Evolutionary conservation across 2,113 vertebrate species (phyloP).

Genomic region (Pampusana beccarii): DNA sequence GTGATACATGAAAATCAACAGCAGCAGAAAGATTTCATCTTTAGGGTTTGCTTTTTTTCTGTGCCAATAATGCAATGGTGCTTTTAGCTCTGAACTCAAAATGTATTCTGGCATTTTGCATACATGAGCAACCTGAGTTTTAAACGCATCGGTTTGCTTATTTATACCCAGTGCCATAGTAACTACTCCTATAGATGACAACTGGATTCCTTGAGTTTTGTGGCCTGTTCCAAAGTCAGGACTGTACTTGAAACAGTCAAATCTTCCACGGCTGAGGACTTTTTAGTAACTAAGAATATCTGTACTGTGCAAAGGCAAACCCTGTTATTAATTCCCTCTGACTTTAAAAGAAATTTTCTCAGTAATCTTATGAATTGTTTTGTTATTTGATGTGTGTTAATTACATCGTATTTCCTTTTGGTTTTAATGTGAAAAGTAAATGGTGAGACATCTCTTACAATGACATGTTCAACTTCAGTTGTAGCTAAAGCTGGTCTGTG

Average conservation of each 20-base stretch:
- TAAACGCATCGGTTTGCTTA: not conserved
- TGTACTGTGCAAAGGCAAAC: not conserved
- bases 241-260: not conserved
- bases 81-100: not conserved
- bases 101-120: not conserved
- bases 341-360: not conserved
- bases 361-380: not conserved
- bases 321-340: not conserved
- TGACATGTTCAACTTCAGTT: not conserved
- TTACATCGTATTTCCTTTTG: not conserved
- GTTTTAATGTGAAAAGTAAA: not conserved
- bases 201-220: not conserved
- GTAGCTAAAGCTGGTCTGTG: not conserved
- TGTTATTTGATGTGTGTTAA: not conserved
- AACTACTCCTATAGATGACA: not conserved
- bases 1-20: not conserved
- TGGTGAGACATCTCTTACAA: not conserved
- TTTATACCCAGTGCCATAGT: not conserved
- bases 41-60: not conserved
- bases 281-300: not conserved
- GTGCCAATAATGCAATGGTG: not conserved
- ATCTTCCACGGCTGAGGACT: not conserved
- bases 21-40: not conserved
- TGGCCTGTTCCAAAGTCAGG: not conserved
- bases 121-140: not conserved